phyloP scores from a whole-genome alignment of 2,113 vertebrate genomes.

The Lagopus leucura region DNA sequence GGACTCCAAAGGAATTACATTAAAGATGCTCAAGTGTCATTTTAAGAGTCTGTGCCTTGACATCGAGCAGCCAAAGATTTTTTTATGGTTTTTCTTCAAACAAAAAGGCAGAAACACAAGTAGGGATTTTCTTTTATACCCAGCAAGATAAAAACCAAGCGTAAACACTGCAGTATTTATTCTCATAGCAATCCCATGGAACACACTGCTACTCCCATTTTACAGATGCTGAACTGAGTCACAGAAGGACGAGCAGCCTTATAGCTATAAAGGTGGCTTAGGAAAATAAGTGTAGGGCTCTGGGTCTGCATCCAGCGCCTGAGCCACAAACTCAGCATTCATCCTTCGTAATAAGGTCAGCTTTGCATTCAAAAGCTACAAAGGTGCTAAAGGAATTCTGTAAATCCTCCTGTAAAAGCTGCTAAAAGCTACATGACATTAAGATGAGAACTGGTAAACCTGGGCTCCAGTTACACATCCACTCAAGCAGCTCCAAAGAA shows the following conservation, averaged over 20 bases:
- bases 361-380: not conserved
- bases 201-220: constrained; percentile 36
- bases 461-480: not conserved
- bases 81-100: constrained; percentile 68
- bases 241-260: constrained; percentile 16
- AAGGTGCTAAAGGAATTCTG: constrained; percentile 36
- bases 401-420: constrained; percentile 30
- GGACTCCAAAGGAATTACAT: constrained; percentile 61
- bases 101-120: constrained; percentile 54
- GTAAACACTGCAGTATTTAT: constrained; percentile 51
- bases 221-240: constrained; percentile 49
- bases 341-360: constrained; percentile 33
- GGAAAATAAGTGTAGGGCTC: constrained; percentile 8
- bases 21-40: constrained; percentile 60
- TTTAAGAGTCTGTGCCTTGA: constrained; percentile 46
- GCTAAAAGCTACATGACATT: constrained; percentile 38
- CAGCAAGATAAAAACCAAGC: constrained; percentile 42
- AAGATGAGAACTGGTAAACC: constrained; percentile 33
- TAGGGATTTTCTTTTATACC: constrained; percentile 50
- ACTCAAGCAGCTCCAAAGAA: constrained; percentile 7
- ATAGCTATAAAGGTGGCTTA: not conserved
- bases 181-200: constrained; percentile 43
- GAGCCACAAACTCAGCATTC: constrained; percentile 42
- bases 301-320: not conserved
- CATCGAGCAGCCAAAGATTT: constrained; percentile 59